Evolutionary conservation across 2,797 vertebrate genomes (phyloP), one percentile per base, ranked within the genome.

Genomic region (Rousettus madagascariensis): DNA sequence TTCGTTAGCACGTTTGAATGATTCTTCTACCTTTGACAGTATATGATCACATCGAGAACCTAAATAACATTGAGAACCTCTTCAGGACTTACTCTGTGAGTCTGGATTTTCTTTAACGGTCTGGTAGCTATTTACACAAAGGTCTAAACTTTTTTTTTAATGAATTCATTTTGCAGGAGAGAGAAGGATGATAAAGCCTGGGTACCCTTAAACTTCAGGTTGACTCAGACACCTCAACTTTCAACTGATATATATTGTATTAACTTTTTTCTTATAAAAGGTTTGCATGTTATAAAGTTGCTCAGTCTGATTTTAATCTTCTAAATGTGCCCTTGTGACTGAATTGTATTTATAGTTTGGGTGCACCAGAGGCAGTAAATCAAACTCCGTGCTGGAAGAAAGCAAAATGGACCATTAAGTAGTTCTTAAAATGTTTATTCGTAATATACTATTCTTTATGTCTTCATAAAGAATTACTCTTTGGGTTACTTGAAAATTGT

Each of bases 21-120:
- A 80, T 26, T 88, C 91, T 95, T 94, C 61, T 85, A 9, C 43
- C 30, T 92, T 94, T 74, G 43, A 95, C 49, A 66, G 17, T 78
- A 66, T 93, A 26, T 46, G 86, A 79, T 49, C 4, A 49, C 46
- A 49, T 49, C 0, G 13, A 17, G 49, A 49, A 5, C 49, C 49
- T 77, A 78, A 57, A 65, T 80, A 79, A 68, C n/a, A 53, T 77
- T 65, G 24, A 86, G 41, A 94, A 80, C 85, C 63, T 36, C 93
- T 90, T 83, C 17, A 84, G 38, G 24, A 84, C 82, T 90, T 90
- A 41, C 77, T 80, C n/a, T 86, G 33, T 91, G 59, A 88, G 57
- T 65, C 33, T 78, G 33, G 55, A 43, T 63, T 66, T 75, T 38
- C 61, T 61, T 22, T 22, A 75, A 84, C 59, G n/a, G 1, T 36